Conservation (phyloP, 2,888 invertebrate species). For the Conus canariensis region DNA sequence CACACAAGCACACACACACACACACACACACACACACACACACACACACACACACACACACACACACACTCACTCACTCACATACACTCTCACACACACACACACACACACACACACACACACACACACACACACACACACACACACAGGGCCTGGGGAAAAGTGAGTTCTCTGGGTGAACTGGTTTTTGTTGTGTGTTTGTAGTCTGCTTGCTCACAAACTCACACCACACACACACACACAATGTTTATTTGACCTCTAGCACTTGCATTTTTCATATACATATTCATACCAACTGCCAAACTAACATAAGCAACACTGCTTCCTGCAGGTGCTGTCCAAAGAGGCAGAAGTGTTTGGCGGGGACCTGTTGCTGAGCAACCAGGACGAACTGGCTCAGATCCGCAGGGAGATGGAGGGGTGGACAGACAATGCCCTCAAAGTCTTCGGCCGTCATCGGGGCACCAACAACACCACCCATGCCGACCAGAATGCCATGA, state of each 20-base stretch:
- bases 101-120: too few relatives aligned
- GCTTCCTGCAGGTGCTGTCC: constrained; percentile 60
- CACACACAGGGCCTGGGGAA: too few relatives aligned
- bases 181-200: too few relatives aligned
- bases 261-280: too few relatives aligned
- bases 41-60: background rate
- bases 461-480: constrained; percentile 66
- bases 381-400: constrained; percentile 69
- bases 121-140: too few relatives aligned
- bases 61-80: background rate
- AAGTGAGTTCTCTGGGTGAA: too few relatives aligned
- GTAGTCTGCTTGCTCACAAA: too few relatives aligned
- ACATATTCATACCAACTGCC: too few relatives aligned
- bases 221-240: too few relatives aligned
- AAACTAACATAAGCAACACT: too few relatives aligned
- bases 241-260: too few relatives aligned
- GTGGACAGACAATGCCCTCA: constrained; percentile 76
- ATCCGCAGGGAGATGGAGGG: constrained; percentile 73
- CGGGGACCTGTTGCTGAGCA: constrained; percentile 73
- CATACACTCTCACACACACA: background rate
- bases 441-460: constrained; percentile 75
- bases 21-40: background rate
- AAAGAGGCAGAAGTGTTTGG: constrained; percentile 75
- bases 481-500: constrained; percentile 72
- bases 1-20: background rate